Base-by-base conservation (phyloP, 2,888 invertebrate species). In the Agriopis leucophaearia region DNA sequence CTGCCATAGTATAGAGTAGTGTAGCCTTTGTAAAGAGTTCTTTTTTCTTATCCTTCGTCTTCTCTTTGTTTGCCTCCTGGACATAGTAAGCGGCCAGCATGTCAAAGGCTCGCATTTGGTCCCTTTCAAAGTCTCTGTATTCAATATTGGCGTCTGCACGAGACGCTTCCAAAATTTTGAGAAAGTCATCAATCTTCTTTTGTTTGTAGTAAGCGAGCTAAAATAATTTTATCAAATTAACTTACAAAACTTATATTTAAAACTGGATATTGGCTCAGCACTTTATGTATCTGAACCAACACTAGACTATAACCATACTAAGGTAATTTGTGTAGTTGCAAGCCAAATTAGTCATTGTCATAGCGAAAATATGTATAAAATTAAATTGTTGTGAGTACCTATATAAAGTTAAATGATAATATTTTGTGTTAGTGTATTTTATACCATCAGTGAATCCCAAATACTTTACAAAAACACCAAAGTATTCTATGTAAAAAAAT, bases 31-130 rank as follows among this genome's bases (percentile, higher is more conserved):
- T 97, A 82, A 99, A 99, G 15, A 99, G 94, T 77, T 99, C 99
- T 70, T 98, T 95, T 86, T 98, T 99, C 82, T 97, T 97, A 76
- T 99, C 99, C 84, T 99, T 99, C 61, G 96, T 96, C 86, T 99
- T 98, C 87, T 99, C 99, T 61, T 97, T 96, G 85, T 99, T 99
- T 1, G 99, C 99, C 89, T 98, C 96, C 86, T 99, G 98, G 0
- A 99, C 99, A 95, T 99, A 99, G 88, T 99, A 98, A 1, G 99
- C 99, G 13, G 99, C 99, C 88, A 99, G 94, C 95, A 99, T 99
- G 88, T 99, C 99, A 78, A 99, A 95, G 0, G 98, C 98, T 70
- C 98, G 97, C 99, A 99, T 99, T 91, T 99, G 99, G 88, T 99
- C 99, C 79, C 98, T 97, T 86, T 99, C 99, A 95, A 96, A 98